A percentile compares a stretch with the other conserved stretches of the same genome.
These are phyloP conservation scores for Rynchops niger DNA, from an alignment of 2,113 vertebrate genomes.

Conservation along the genomic window DNA sequence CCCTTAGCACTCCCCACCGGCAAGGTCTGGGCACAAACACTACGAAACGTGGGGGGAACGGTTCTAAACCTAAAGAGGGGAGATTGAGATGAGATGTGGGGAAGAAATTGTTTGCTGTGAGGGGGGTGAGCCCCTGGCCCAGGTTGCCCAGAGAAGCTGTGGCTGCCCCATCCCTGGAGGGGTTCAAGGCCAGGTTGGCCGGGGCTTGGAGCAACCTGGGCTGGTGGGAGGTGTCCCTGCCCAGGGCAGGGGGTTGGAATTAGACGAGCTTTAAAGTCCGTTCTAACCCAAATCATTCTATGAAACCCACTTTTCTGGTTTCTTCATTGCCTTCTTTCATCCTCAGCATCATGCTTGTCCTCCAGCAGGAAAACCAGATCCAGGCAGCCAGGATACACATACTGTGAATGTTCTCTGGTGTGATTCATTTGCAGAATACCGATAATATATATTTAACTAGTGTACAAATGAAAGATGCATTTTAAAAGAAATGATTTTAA, in stretches of 20 bases:
- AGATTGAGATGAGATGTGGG: too few relatives aligned
- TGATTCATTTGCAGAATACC: conserved; percentile 32
- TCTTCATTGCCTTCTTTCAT: background rate
- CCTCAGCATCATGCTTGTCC: background rate
- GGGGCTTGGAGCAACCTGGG: too few relatives aligned
- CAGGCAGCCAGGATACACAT: background rate
- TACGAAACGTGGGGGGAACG: too few relatives aligned
- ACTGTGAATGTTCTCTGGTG: conserved; percentile 53
- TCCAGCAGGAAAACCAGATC: background rate
- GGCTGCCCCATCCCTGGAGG: too few relatives aligned
- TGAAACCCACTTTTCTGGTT: background rate
- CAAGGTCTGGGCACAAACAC: background rate
- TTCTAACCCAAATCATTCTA: background rate
- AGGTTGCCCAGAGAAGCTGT: too few relatives aligned
- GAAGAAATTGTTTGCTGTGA: too few relatives aligned
- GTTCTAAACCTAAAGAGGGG: too few relatives aligned
- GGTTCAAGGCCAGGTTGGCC: too few relatives aligned
- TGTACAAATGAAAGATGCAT: background rate
- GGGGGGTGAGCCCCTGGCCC: too few relatives aligned
- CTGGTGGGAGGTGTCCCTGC: too few relatives aligned
- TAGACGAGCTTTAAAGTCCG: too few relatives aligned
- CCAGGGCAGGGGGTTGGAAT: too few relatives aligned
- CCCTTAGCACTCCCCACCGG: background rate
- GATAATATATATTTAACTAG: conserved; percentile 68
- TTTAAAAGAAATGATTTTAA: conserved; percentile 25